Evolutionary conservation across 2,113 vertebrate genomes (phyloP).

Genomic region (Etheostoma cragini): DNA sequence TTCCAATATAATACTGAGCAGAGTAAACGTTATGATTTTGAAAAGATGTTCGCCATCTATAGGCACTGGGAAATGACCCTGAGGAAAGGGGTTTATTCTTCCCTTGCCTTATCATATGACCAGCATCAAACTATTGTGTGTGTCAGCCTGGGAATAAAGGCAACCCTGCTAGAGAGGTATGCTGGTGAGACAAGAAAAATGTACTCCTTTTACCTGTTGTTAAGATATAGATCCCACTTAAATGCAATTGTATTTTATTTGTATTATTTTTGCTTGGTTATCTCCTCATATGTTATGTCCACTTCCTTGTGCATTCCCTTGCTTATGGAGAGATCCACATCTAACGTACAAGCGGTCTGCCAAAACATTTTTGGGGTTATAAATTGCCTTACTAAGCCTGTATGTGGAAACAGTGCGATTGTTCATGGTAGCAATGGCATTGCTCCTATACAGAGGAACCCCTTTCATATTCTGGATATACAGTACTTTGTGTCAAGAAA

Average conservation of each 20-base stretch:
- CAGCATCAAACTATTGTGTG: constrained; percentile 33
- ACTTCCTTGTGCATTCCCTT: too few species aligned
- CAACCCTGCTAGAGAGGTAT: constrained; percentile 29
- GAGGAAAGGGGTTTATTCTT: constrained; percentile 12
- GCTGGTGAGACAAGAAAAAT: constrained; percentile 12
- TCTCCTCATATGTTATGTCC: too few species aligned
- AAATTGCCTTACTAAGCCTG: not conserved
- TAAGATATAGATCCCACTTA: not conserved
- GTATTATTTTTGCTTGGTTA: too few species aligned
- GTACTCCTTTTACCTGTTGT: not conserved
- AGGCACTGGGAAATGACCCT: constrained; percentile 19
- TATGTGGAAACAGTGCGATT: not conserved
- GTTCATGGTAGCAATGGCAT: not conserved
- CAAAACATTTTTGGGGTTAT: not conserved
- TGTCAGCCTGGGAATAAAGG: constrained; percentile 46
- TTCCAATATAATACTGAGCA: not conserved
- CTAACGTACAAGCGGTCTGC: not conserved
- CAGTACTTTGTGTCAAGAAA: not conserved
- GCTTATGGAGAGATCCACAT: too few species aligned
- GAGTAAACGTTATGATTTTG: not conserved
- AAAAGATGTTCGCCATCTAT: not conserved
- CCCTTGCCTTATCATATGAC: constrained; percentile 51
- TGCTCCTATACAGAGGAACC: not conserved
- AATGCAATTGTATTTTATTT: too few species aligned
- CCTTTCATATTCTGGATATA: not conserved